Evolutionary conservation across 1,140 invertebrate genomes (phyloP), one percentile per base, ranked within the genome.

Genomic region (Marisa cornuarietis): DNA sequence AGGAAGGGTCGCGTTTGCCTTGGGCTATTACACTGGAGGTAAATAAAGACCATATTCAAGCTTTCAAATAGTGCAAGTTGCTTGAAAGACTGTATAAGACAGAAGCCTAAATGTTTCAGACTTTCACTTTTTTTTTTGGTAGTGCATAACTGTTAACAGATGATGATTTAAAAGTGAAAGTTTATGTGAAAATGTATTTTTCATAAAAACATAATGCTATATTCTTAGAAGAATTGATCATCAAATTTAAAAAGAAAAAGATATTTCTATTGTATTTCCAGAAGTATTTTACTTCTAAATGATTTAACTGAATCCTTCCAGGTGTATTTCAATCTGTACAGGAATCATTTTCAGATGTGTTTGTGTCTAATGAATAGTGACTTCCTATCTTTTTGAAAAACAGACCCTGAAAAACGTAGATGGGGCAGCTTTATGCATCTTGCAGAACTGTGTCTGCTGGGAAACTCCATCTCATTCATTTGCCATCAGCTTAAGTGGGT

Each of bases 1-100:
- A 14, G 89, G 90, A 61, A 83, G 90, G 79, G 87, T 92, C 65
- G 88, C 85, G 7, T 92, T 91, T 84, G 89, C 91, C 13, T 68
- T 86, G 18, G 91, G 91, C 6, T 92, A 92, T 82, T 91, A 91
- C 79, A 91, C 90, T 84, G 91, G 91, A 83, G 90, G 91, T 91
- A 87, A 72, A 20, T n/a, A 63, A n/a, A 18, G n/a, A 3, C 18
- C 7, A n/a, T 20, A 4, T 63, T 63, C 1, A 63, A 20, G 18
- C 62, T 63, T 63, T n/a, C 62, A 20, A 18, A 4, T 63, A 2
- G 18, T 63, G 18, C 7, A 20, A n/a, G n/a, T 63, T n/a, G 62
- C 18, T 63, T 63, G 62, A 63, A 20, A 63, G 7, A 20, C n/a
- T 63, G 62, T 4, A 63, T 63, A 18, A 20, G 18, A 4, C 18